Evolutionary conservation across 2,888 invertebrate species (phyloP), one percentile per base, ranked within the genome.

Genomic region (Oscheius sp.): DNA sequence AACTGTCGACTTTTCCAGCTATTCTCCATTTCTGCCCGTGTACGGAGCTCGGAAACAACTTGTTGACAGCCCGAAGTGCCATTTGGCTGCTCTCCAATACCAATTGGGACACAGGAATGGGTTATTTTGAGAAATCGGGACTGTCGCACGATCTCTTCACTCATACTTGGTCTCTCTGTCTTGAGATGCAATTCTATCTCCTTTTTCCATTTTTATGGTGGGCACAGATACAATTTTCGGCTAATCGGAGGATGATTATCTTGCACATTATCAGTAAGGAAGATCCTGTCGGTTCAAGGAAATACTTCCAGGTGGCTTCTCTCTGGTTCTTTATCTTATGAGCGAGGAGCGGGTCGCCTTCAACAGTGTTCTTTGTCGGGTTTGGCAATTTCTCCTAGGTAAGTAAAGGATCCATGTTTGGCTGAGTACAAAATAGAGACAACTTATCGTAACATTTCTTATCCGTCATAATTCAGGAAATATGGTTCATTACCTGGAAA

Each of bases 111-210:
- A 13, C 9, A 1, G 21, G n/a, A 3, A 41, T 45, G 21, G 25
- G 25, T 41, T 61, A 61, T 41, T 61, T 61, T 61, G 45, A 43
- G 16, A 41, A 45, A 25, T 27, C 46, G 16, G 66, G 49, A 45
- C 18, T 66, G 6, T n/a, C 66, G 1, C 43, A 66, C 16, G 66
- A 66, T 29, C 27, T 52, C 46, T 66, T 66, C 52, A 52, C 66
- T 16, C 66, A 66, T 18, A 66, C 66, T 1, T 66, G 66, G 66
- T 66, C 66, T 23, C 52, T 66, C 23, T 46, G 49, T 18, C 21
- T 66, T 46, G 66, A 66, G 46, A 46, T 66, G 49, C 66, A 66
- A 18, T 66, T 66, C 49, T 66, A 66, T 23, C 27, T 52, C 25
- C 5, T 66, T 1, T 46, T 66, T 66, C 66, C 66, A 0, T 21